These are phyloP conservation scores for Potorous gilbertii DNA, from an alignment of 2,797 vertebrate genomes.

Conservation along the genomic window DNA sequence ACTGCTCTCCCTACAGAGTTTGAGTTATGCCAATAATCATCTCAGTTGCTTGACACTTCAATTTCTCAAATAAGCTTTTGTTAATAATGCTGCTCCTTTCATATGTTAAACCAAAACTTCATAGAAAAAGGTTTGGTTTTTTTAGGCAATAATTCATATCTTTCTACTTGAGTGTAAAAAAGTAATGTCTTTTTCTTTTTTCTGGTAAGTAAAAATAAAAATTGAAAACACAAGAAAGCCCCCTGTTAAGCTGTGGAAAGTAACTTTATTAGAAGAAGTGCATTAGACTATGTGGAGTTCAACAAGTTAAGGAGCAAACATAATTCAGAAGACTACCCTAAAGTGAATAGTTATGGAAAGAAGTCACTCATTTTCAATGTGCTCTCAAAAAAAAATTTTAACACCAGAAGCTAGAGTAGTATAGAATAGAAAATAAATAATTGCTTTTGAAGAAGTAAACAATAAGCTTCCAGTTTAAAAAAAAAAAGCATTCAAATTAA, in stretches of 20 bases:
- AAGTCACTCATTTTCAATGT: conserved; percentile 43
- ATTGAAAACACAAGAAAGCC: conserved; percentile 6
- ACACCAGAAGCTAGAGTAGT: conserved; percentile 21
- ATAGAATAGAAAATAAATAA: conserved; percentile 48
- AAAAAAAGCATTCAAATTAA: conserved; percentile 4
- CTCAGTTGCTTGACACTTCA: conserved; percentile 16
- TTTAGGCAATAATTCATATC: conserved; percentile 23
- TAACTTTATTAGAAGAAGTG: conserved; percentile 31
- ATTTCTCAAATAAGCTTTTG: conserved; percentile 51
- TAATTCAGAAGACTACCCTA: conserved; percentile 36
- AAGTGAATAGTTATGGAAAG: conserved; percentile 35
- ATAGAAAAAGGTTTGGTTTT: neutral
- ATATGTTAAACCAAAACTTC: conserved; percentile 43
- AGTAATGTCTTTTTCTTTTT: conserved; percentile 8
- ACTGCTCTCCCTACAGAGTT: neutral
- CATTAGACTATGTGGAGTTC: neutral
- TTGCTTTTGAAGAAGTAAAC: neutral
- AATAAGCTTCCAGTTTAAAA: neutral
- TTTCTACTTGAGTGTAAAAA: neutral
- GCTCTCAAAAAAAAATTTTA: conserved; percentile 8
- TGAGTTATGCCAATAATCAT: conserved; percentile 13
- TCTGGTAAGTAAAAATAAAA: conserved; percentile 44
- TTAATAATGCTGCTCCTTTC: conserved; percentile 42
- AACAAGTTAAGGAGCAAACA: conserved; percentile 9
- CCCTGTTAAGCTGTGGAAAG: conserved; percentile 5